Conservation (phyloP, 2,888 invertebrate genomes). For the Dioctria linearis region DNA sequence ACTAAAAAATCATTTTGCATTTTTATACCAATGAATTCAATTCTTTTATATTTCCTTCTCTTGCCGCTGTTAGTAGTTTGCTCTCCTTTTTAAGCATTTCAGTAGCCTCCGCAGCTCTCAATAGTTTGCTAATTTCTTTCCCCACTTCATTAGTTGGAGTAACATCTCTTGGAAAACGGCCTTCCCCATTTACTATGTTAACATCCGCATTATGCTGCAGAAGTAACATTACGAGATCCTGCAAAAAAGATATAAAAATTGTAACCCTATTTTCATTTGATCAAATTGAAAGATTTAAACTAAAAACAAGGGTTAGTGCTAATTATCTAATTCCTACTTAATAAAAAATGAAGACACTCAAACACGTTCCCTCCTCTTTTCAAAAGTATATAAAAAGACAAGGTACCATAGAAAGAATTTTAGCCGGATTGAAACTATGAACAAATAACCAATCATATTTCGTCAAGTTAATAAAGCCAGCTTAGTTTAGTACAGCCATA, state of each 20-base stretch:
- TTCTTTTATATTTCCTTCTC: conserved; percentile 74
- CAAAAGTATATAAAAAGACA: too few species aligned
- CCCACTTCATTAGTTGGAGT: conserved; percentile 73
- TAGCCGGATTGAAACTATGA: too few species aligned
- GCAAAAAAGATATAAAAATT: conserved; percentile 54
- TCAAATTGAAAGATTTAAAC: background rate
- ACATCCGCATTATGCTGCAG: conserved; percentile 77
- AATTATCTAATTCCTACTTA: too few species aligned
- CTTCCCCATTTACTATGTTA: conserved; percentile 77
- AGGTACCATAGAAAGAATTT: too few species aligned
- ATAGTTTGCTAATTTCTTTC: conserved; percentile 72
- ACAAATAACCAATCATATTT: too few species aligned
- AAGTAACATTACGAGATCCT: conserved; percentile 77
- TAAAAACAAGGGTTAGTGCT: too few species aligned
- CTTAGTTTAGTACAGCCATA: too few species aligned
- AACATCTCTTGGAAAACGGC: conserved; percentile 75
- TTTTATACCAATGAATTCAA: conserved; percentile 74
- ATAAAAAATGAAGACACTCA: too few species aligned
- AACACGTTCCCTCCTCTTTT: too few species aligned
- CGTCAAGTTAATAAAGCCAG: too few species aligned
- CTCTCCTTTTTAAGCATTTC: conserved; percentile 74
- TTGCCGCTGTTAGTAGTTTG: conserved; percentile 75
- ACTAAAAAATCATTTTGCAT: conserved; percentile 7
- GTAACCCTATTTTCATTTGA: conserved; percentile 52
- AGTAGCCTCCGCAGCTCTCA: conserved; percentile 76